Evolutionary conservation across 53 echinoderm and acorn worm species (phyloP), one percentile per base, ranked within the genome.

Genomic region (Patiria pectinifera): DNA sequence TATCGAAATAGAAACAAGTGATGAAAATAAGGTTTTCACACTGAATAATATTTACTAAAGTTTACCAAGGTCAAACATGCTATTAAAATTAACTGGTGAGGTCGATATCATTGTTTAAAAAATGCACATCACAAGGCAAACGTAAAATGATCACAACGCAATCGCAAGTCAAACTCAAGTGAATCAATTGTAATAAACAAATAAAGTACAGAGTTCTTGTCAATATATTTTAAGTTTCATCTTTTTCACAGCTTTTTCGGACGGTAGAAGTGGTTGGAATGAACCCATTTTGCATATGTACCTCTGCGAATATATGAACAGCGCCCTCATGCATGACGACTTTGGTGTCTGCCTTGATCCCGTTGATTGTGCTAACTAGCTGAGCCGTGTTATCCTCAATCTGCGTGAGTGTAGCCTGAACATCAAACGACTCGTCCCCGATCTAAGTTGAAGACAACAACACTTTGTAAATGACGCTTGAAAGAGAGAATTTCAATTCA

Each of bases 311-410:
- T 47, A 97, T 84, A 71, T 95, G 96, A 21, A 97, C 75, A 72
- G 86, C 95, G 19, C 95, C 96, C 59, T 97, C 93, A 87, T 97
- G 95, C 85, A 99, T 87, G 75, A 97, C 94, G 23, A 97, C 91
- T 35, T 95, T 99, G 59, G 93, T 93, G 48, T 94, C 89, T 11
- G 86, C 91, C 84, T 94, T 92, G 78, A 94, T 88, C 45, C 95
- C 95, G 84, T 96, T 92, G 59, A 99, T 92, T n/a, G 69, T 92
- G 69, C 96, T 93, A 63, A 86, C 92, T 62, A 99, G 87, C 44
- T 95, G 49, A 6, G 88, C 82, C 1, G 94, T 91, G 82, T 94
- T 84, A 26, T 86, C 94, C 16, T 94, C 83, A 12, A 69, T 22
- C 48, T 87, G 94, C 15, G 84, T 78, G 22, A 97, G 79, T 62